A percentile compares a stretch with the other conserved stretches of the same genome.
Evolutionary conservation across 2,797 vertebrate genomes (phyloP).

Genomic region (Glyptemys insculpta): DNA sequence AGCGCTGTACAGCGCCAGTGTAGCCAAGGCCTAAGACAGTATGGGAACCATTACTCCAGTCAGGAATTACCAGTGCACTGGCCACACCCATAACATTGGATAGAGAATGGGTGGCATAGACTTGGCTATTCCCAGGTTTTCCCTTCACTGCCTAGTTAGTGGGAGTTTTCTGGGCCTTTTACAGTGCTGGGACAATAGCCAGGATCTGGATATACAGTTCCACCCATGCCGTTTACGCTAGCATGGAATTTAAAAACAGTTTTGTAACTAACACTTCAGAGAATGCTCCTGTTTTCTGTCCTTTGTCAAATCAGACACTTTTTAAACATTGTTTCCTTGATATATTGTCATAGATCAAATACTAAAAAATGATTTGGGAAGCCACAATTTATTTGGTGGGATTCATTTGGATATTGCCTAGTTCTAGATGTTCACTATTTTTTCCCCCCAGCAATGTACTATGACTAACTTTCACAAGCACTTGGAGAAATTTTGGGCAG

Average conservation of each 20-base stretch:
- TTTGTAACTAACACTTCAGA: slow-evolving; percentile 48
- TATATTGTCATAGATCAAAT: neutral
- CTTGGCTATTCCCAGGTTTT: neutral
- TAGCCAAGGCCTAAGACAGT: neutral
- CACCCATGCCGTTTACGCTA: slow-evolving; percentile 27
- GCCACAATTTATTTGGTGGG: slow-evolving; percentile 8
- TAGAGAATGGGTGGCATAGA: neutral
- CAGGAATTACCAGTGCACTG: neutral
- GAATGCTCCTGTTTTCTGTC: neutral
- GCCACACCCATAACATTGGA: neutral
- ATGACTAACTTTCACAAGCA: neutral
- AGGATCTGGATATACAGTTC: slow-evolving; percentile 66
- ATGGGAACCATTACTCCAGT: neutral
- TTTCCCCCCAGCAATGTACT: neutral
- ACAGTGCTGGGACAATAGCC: slow-evolving; percentile 56
- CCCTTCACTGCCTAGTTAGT: neutral
- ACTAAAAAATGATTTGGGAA: neutral
- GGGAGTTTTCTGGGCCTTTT: slow-evolving; percentile 59
- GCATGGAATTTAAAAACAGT: slow-evolving; percentile 4
- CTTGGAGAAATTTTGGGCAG: neutral
- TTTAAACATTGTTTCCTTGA: neutral
- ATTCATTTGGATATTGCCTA: slow-evolving; percentile 4
- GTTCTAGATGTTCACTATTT: neutral
- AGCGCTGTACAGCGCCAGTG: too few relatives aligned
- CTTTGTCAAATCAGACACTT: neutral